Evolutionary conservation across 2,888 invertebrate species (phyloP).

Genomic region (Stenurella melanura): DNA sequence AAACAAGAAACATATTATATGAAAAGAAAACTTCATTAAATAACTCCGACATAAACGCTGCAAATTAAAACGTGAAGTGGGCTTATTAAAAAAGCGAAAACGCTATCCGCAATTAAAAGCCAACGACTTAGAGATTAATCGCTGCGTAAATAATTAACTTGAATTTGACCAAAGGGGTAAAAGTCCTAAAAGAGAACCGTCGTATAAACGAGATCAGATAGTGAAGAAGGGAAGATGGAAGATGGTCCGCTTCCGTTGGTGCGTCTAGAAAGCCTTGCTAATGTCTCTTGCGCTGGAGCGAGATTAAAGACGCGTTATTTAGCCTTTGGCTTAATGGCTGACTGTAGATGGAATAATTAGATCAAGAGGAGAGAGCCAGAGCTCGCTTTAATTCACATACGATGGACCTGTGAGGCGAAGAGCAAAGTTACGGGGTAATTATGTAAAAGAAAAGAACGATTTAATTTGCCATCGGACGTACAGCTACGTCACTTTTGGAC

Average conservation of each 20-base stretch:
- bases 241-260: conserved; percentile 14
- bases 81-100: conserved; percentile 16
- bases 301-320: conserved; percentile 72
- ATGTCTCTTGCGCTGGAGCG: conserved; percentile 33
- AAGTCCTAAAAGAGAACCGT: conserved; percentile 17
- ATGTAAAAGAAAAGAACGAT: conserved; percentile 49
- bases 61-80: neutral
- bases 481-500: conserved; percentile 61
- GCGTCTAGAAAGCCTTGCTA: conserved; percentile 24
- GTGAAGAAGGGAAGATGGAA: conserved; percentile 27
- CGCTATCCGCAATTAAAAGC: conserved; percentile 21
- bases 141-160: conserved; percentile 33
- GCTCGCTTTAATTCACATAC: conserved; percentile 69
- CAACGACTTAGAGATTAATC: conserved; percentile 30
- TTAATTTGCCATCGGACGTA: conserved; percentile 50
- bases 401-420: conserved; percentile 61
- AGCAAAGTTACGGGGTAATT: conserved; percentile 43
- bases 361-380: conserved; percentile 68
- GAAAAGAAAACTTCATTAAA: neutral
- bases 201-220: conserved; percentile 22
- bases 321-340: conserved; percentile 70
- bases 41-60: neutral
- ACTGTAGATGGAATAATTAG: conserved; percentile 71
- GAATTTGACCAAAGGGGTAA: conserved; percentile 35
- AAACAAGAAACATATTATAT: neutral